A percentile compares a stretch with the other conserved stretches of the same genome.
phyloP scores from a whole-genome alignment of 2,113 vertebrate genomes.

The Hydropotes inermis region DNA sequence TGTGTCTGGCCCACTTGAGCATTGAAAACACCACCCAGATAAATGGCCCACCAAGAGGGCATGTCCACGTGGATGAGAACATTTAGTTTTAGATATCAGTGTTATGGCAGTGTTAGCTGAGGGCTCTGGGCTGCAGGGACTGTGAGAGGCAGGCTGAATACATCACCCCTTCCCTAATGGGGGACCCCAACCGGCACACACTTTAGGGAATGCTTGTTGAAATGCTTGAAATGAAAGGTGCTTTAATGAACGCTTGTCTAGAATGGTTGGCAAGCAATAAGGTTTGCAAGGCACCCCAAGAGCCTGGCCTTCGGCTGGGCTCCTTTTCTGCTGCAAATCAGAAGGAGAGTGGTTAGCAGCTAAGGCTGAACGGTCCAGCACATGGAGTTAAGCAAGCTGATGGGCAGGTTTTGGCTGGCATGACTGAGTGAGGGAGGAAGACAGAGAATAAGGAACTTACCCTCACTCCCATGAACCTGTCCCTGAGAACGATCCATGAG shows the following conservation, averaged over 20 bases:
- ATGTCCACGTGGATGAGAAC: not conserved
- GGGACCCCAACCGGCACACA: not conserved
- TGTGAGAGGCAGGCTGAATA: not conserved
- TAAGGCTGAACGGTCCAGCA: not conserved
- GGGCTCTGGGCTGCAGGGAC: not conserved
- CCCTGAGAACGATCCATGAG: slow-evolving; percentile 97
- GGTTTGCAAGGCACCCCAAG: not conserved
- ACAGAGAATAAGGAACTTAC: slow-evolving; percentile 85
- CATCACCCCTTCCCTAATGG: not conserved
- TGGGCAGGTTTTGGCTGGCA: not conserved
- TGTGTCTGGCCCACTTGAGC: not conserved
- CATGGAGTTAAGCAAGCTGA: slow-evolving; percentile 46
- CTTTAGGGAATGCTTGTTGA: slow-evolving; percentile 23
- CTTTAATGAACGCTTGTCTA: not conserved
- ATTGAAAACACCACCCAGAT: not conserved
- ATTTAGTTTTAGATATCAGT: not conserved
- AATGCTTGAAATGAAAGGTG: slow-evolving; percentile 52
- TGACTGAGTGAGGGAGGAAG: slow-evolving; percentile 58
- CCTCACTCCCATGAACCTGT: slow-evolving; percentile 99
- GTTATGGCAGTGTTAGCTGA: not conserved
- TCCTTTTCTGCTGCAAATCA: not conserved
- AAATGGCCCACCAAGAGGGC: too few relatives aligned
- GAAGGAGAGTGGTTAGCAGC: not conserved
- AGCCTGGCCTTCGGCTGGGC: not conserved
- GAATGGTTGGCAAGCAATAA: slow-evolving; percentile 42